Conservation (phyloP, 2,797 vertebrate species). For the Discoglossus pictus region DNA sequence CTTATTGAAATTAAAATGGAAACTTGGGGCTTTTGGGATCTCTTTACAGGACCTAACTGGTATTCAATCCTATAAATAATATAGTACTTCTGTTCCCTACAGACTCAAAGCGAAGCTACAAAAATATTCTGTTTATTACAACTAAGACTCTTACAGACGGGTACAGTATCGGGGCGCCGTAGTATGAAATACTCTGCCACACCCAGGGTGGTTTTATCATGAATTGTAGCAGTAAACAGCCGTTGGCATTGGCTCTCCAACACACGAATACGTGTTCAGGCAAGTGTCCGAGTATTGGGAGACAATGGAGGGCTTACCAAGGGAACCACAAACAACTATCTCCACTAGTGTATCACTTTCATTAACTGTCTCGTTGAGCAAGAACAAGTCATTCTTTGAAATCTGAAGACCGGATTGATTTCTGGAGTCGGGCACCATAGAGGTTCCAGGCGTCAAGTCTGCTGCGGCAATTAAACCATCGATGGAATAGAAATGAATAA, state of each 20-base stretch:
- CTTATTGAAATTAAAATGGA: no score
- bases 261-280: background rate
- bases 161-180: no score
- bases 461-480: constrained; percentile 21
- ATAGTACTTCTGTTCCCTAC: no score
- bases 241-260: background rate
- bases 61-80: no score
- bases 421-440: background rate
- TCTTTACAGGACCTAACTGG: no score
- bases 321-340: background rate
- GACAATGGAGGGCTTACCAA: background rate
- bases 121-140: no score
- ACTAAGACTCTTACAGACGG: no score
- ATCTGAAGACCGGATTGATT: constrained; percentile 26
- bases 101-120: no score
- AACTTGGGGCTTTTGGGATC: no score
- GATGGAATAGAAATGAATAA: background rate
- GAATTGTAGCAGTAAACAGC: no score
- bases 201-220: no score
- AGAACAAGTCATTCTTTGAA: constrained; percentile 5
- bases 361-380: constrained; percentile 14
- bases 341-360: constrained; percentile 14
- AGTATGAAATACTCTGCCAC: no score
- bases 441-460: constrained; percentile 13
- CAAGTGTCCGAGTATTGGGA: background rate